A percentile compares a stretch with the other conserved stretches of the same genome.
These are phyloP conservation scores for Mixornis gularis DNA, from an alignment of 2,113 vertebrate genomes.

Conservation along the genomic window DNA sequence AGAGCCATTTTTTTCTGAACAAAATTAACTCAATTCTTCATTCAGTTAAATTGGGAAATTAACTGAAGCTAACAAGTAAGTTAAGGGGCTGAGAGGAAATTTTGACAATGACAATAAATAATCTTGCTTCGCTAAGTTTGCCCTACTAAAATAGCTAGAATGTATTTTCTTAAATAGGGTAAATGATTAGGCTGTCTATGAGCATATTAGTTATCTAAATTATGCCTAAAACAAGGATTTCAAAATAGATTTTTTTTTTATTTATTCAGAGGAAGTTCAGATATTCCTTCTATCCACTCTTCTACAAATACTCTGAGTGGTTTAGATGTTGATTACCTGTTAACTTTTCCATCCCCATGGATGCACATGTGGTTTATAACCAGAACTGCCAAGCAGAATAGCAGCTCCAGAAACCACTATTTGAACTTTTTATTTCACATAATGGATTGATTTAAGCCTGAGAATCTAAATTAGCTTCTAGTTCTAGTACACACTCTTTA, in stretches of 20 bases:
- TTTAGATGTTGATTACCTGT: neutral
- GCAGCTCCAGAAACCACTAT: neutral
- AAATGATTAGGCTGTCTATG: neutral
- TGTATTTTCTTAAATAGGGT: neutral
- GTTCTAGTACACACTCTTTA: neutral
- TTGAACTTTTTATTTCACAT: neutral
- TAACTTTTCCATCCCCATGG: neutral
- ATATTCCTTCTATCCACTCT: neutral
- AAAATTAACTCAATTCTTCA: conserved; percentile 21
- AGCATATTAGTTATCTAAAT: neutral
- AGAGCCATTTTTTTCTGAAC: neutral
- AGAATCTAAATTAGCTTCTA: neutral
- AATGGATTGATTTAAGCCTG: neutral
- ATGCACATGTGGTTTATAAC: neutral
- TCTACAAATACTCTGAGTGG: neutral
- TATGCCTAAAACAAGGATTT: neutral
- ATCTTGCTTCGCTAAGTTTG: neutral
- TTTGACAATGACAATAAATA: conserved; percentile 11
- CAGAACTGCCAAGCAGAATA: neutral
- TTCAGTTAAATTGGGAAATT: conserved; percentile 16
- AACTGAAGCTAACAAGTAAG: conserved; percentile 31
- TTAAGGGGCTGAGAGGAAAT: conserved; percentile 17
- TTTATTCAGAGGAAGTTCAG: neutral
- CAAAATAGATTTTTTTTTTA: neutral
- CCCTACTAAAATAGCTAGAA: neutral